Base-by-base conservation (phyloP, 2,888 invertebrate species). In the Invenusta paracnida region DNA sequence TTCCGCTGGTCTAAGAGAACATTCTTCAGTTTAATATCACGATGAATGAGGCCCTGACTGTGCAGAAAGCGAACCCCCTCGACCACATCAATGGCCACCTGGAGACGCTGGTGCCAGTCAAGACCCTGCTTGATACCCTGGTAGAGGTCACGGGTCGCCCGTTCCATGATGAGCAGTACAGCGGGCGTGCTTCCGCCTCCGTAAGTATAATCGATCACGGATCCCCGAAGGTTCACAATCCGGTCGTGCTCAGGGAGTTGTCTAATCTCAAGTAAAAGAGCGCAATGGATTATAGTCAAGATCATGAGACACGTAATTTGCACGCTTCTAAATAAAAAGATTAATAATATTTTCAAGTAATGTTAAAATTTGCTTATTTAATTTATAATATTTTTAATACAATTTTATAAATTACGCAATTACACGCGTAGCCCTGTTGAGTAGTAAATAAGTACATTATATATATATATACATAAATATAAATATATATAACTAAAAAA, bases 11-110 rank as follows among this genome's bases (percentile, higher is more conserved):
- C 95, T 88, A 96, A 92, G 91, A 96, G 92, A 28, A 96, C 96
- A 92, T 96, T 96, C 92, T 96, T 96, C 89, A 96, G 92, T 92
- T 96, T 96, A 86, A 96, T 95, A 91, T 96, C 96, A 87, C 96
- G 93, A 91, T 96, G 96, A 0, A 96, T 95, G 2, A 96, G 93
- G 0, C 96, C 96, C 90, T 95, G 94, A 0, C 95, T 95, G 92
- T 96, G 96, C 1, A 96, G 93, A 92, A 95, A 96, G 83, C 96
- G 93, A 89, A 96, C 95, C 0, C 96, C 96, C 91, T 95, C 95
- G 0, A 95, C 94, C 1, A 96, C 95, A 90, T 96, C 96, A 82
- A 94, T 93, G 0, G 95, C 94, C 85, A 96, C 94, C 48, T 84
- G 84, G 11, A 84, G 73, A 27, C 84, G 73, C 27, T 67, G 67